phyloP scores from a whole-genome alignment of 2,888 invertebrate species.

The Drosophila eohydei region DNA sequence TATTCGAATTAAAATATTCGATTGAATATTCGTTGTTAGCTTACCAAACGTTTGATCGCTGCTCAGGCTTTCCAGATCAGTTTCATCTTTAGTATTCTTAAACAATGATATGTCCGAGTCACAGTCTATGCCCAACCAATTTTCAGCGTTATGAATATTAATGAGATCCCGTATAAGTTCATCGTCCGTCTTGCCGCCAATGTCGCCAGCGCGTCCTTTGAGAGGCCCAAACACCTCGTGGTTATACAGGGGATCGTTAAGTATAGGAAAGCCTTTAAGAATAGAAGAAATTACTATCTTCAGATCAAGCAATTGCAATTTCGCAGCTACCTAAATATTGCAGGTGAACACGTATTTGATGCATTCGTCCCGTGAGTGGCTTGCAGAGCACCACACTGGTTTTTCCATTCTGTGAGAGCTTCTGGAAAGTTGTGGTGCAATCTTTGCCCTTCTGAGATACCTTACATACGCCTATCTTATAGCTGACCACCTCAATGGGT shows the following conservation, averaged over 20 bases:
- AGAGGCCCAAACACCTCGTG: slow-evolving; percentile 97
- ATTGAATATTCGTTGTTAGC: too few relatives aligned
- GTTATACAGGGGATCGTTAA: slow-evolving; percentile 99
- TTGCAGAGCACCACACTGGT: slow-evolving; percentile 97
- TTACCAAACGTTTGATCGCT: slow-evolving; percentile 70
- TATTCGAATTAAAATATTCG: neutral
- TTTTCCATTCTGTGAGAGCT: slow-evolving; percentile 94
- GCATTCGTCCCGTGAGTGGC: slow-evolving; percentile 98
- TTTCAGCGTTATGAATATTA: slow-evolving; percentile 96
- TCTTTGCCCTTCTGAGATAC: slow-evolving; percentile 97
- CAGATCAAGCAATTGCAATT: too few relatives aligned
- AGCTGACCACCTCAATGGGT: slow-evolving; percentile 96
- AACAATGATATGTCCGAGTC: slow-evolving; percentile 93
- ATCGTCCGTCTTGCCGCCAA: slow-evolving; percentile 95
- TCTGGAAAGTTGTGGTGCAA: slow-evolving; percentile 95
- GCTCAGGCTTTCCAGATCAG: slow-evolving; percentile 84
- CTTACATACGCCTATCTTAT: slow-evolving; percentile 98
- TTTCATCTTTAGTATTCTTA: slow-evolving; percentile 89
- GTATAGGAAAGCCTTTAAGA: slow-evolving; percentile 89
- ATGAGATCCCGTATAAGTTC: slow-evolving; percentile 94
- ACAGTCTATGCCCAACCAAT: slow-evolving; percentile 96
- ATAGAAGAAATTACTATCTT: neutral
- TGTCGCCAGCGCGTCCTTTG: slow-evolving; percentile 89
- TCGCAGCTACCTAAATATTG: slow-evolving; percentile 93
- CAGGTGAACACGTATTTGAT: slow-evolving; percentile 98